Base-by-base conservation (phyloP, 2,797 vertebrate species). In the Sebastes oblongus region DNA sequence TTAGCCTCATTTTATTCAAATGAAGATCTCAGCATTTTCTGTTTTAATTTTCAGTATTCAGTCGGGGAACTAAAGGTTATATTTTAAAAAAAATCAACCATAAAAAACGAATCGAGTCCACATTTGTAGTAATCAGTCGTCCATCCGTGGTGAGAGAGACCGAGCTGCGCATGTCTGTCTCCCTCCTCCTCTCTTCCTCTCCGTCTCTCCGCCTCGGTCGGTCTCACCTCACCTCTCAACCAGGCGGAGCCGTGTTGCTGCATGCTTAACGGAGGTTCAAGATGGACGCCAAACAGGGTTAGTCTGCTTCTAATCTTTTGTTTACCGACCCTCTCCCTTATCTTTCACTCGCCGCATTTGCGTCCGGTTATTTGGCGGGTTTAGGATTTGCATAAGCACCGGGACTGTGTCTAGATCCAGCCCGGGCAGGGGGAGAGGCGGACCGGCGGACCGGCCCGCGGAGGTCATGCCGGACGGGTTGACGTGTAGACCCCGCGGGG, bases 281-380 rank as follows among this genome's bases (percentile, higher is more conserved):
- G 94, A 98, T 98, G 97, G 97, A 98, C 94, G 96, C 97, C 96
- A 96, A 95, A 93, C 93, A 84, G 92, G 97, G 97, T 97, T 83
- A 96, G 97, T 96, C n/a, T 78, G 85, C 32, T 83, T 67, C 6
- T 73, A 79, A 79, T 91, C 58, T 84, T 76, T 80, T 81, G 71
- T 90, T 81, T 78, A 20, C 52, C 24, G 25, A 20, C 16, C 3
- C 7, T 3, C 13, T 50, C 34, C 24, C 20, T 34, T 1, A 30
- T 56, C 32, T 4, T 32, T 59, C 1, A 29, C 30, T 2, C 20
- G 2, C 4, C 70, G 46, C 8, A 8, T 32, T 25, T 78, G 69
- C 50, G 14, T 8, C 5, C 36, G 4, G 34, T 64, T 30, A 2
- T 52, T n/a, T 72, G 3, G 8, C 8, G 2, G 29, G 25, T 16